Conservation (phyloP, 2,113 vertebrate species). For the Penelope pileata region DNA sequence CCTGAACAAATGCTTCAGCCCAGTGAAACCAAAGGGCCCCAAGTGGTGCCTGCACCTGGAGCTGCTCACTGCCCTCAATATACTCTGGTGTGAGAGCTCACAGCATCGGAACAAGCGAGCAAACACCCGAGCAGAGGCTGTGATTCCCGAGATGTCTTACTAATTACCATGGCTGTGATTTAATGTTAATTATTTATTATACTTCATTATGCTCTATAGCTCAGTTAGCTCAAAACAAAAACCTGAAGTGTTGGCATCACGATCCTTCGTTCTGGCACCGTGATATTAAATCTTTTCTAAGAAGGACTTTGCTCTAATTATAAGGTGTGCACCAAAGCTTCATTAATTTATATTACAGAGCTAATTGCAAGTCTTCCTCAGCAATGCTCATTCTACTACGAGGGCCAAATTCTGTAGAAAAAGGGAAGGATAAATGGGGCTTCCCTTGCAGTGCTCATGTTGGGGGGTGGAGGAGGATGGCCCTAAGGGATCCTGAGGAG, state of each 20-base stretch:
- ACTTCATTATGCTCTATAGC: background rate
- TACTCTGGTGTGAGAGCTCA: too few relatives aligned
- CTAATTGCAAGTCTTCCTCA: constrained; percentile 7
- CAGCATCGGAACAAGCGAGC: too few relatives aligned
- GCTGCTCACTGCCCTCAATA: too few relatives aligned
- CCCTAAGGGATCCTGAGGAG: background rate
- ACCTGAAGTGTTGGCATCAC: background rate
- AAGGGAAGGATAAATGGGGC: background rate
- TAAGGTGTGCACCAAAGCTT: background rate
- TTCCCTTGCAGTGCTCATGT: background rate
- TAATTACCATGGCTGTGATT: constrained; percentile 22
- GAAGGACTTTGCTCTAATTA: constrained; percentile 42
- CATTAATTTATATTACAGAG: constrained; percentile 13
- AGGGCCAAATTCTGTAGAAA: background rate
- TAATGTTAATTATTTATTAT: constrained; percentile 56
- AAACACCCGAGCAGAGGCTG: background rate
- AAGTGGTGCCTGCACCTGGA: too few relatives aligned
- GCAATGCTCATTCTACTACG: background rate
- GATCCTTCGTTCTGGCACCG: background rate
- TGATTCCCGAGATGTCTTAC: background rate
- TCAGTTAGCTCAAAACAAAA: constrained; percentile 27
- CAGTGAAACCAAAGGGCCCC: background rate
- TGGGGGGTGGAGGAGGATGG: background rate
- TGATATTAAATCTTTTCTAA: background rate
- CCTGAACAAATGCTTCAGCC: background rate